These are phyloP conservation scores for Globia sparganii DNA, from an alignment of 2,888 invertebrate species.

Conservation along the genomic window DNA sequence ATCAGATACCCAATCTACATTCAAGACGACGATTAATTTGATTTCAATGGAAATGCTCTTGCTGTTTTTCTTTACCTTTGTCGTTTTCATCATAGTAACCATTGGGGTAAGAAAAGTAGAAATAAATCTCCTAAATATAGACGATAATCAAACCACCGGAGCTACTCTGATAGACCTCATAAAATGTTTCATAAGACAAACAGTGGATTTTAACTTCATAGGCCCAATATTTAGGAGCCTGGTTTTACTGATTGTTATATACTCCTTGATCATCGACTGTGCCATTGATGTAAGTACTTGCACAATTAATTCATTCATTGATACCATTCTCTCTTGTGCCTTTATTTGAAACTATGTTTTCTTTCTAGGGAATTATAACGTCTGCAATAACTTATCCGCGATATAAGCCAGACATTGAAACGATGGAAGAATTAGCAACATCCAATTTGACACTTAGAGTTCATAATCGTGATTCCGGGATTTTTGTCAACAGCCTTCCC, in stretches of 20 bases:
- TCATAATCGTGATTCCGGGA: conserved; percentile 80
- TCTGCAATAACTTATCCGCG: conserved; percentile 84
- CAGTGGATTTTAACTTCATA: conserved; percentile 80
- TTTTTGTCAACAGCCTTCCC: conserved; percentile 79
- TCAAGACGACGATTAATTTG: conserved; percentile 82
- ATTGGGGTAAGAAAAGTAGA: conserved; percentile 78
- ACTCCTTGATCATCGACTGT: conserved; percentile 85
- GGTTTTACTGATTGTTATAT: conserved; percentile 79
- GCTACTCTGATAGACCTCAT: conserved; percentile 78
- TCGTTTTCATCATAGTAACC: conserved; percentile 74
- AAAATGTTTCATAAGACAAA: conserved; percentile 86
- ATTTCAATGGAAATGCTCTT: conserved; percentile 79
- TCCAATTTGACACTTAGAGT: conserved; percentile 81
- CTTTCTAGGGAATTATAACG: conserved; percentile 84
- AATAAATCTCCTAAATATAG: conserved; percentile 72
- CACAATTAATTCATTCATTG: neutral
- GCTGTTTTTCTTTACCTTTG: conserved; percentile 75
- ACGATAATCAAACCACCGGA: conserved; percentile 72
- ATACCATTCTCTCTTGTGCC: neutral
- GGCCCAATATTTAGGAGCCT: conserved; percentile 82
- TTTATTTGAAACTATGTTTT: conserved; percentile 18
- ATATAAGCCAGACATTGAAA: conserved; percentile 79
- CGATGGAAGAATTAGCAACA: conserved; percentile 72
- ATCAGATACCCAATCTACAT: conserved; percentile 85
- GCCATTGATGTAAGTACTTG: conserved; percentile 85